phyloP scores from a whole-genome alignment of 1,140 invertebrate species.

The Pollicipes pollicipes region DNA sequence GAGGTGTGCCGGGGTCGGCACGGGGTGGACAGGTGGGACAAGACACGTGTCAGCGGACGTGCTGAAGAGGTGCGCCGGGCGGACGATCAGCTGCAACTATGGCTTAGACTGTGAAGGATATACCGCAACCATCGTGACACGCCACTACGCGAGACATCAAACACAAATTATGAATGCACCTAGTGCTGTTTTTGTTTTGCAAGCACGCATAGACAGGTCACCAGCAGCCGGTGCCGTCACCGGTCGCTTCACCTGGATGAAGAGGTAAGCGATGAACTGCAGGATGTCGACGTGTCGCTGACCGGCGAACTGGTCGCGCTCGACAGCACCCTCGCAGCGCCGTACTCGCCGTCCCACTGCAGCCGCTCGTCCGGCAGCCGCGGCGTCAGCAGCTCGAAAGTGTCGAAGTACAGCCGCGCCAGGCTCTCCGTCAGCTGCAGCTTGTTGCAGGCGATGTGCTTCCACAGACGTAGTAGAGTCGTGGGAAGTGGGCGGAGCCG shows the following conservation, averaged over 20 bases:
- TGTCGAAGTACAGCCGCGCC: constrained; percentile 29
- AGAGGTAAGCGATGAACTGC: background rate
- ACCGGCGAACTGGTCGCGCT: background rate
- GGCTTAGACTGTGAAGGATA: too few relatives aligned
- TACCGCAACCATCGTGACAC: too few relatives aligned
- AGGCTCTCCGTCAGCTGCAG: constrained; percentile 27
- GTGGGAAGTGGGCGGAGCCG: background rate
- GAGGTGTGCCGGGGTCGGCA: too few relatives aligned
- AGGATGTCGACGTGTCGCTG: background rate
- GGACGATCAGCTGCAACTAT: too few relatives aligned
- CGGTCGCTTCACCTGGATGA: background rate
- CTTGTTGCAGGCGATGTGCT: constrained; percentile 30
- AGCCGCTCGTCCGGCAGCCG: constrained; percentile 19
- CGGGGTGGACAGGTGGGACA: too few relatives aligned
- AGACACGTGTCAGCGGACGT: too few relatives aligned
- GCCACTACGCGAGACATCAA: too few relatives aligned
- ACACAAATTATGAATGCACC: too few relatives aligned
- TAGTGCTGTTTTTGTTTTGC: too few relatives aligned
- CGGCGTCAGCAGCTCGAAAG: constrained; percentile 23
- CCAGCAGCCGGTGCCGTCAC: too few relatives aligned
- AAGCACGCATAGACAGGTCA: too few relatives aligned
- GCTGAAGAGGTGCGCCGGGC: too few relatives aligned
- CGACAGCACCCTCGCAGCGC: background rate
- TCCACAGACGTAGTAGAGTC: constrained; percentile 27
- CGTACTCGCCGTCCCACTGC: constrained; percentile 22